Evolutionary conservation across 2,113 vertebrate genomes (phyloP).

Genomic region (Mastomys coucha): DNA sequence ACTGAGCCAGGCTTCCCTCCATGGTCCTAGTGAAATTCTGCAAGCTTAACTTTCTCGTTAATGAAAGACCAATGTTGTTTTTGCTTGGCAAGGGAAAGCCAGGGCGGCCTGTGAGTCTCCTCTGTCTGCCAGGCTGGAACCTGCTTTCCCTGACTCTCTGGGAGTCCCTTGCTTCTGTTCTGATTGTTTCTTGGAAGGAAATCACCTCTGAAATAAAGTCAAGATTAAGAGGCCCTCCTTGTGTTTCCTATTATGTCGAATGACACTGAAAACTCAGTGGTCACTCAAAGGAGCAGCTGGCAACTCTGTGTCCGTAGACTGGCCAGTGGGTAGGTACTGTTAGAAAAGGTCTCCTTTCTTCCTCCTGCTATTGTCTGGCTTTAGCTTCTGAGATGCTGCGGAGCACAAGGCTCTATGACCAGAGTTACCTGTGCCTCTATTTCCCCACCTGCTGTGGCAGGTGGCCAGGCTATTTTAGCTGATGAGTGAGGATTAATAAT

Average conservation of each 20-base stretch:
- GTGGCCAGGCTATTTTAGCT: background rate
- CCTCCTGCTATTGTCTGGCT: background rate
- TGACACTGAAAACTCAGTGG: background rate
- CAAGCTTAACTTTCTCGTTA: background rate
- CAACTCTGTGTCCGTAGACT: background rate
- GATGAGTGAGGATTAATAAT: background rate
- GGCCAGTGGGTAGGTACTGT: background rate
- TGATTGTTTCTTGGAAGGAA: slow-evolving; percentile 15
- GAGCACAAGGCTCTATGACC: background rate
- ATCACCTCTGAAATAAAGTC: background rate
- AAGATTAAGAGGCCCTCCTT: background rate
- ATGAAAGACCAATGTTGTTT: background rate
- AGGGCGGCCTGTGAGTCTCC: background rate
- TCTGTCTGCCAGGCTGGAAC: background rate
- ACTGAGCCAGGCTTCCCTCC: background rate
- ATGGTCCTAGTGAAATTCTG: background rate
- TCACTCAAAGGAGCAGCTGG: background rate
- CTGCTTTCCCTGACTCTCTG: slow-evolving; percentile 7
- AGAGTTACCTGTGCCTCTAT: background rate
- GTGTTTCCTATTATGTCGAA: background rate
- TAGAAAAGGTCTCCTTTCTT: background rate
- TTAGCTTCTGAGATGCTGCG: background rate
- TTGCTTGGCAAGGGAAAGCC: background rate
- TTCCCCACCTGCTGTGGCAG: background rate
- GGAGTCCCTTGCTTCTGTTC: background rate